These are phyloP conservation scores for Crocodylus rhombifer DNA, from an alignment of 2,797 vertebrate genomes.

Conservation along the genomic window DNA sequence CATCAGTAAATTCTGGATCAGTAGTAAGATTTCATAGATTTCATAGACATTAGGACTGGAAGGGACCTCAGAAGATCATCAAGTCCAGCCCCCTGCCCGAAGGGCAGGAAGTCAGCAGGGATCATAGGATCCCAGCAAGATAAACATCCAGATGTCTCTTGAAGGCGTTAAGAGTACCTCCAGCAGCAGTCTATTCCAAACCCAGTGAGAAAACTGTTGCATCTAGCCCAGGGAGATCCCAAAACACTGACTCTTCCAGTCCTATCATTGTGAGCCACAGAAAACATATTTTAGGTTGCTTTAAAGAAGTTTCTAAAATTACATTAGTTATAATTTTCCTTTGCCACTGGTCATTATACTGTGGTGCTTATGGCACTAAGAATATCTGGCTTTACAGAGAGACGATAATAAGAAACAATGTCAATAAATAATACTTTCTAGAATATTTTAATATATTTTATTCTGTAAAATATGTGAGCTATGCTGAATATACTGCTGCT, in stretches of 20 bases:
- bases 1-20: neutral
- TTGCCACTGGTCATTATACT: neutral
- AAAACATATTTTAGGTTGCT: neutral
- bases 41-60: too few relatives aligned
- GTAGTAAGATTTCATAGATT: neutral
- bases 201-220: neutral
- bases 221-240: neutral
- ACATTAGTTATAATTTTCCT: neutral
- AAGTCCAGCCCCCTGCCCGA: too few relatives aligned
- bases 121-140: too few relatives aligned
- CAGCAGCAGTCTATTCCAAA: too few relatives aligned
- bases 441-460: neutral
- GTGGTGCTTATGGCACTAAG: neutral
- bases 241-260: neutral
- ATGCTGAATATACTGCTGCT: neutral
- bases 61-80: too few relatives aligned
- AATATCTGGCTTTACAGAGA: neutral
- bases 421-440: neutral
- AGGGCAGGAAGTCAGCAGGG: too few relatives aligned
- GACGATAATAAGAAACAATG: neutral
- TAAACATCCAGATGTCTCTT: too few relatives aligned
- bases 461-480: neutral
- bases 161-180: too few relatives aligned
- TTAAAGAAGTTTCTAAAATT: neutral
- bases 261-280: neutral